Evolutionary conservation across 2,888 invertebrate species (phyloP).

Genomic region (Elegia similella): DNA sequence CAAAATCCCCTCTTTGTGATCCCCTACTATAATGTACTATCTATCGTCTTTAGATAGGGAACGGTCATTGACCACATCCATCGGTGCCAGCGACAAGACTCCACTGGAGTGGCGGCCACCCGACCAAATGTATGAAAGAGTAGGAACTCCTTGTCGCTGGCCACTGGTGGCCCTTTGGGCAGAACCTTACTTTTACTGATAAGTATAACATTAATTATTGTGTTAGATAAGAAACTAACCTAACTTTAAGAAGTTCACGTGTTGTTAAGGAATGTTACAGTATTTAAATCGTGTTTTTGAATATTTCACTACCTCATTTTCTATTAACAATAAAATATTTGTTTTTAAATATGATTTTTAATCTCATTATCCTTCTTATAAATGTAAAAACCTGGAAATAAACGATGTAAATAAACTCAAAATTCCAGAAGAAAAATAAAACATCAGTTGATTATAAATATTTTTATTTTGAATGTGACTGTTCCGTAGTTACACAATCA

Average conservation of each 20-base stretch:
- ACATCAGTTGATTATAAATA: conserved; percentile 73
- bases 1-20: too few species aligned
- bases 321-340: conserved; percentile 13
- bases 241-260: not conserved
- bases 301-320: conserved; percentile 17
- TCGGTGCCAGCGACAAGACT: too few species aligned
- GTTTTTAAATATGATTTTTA: not conserved
- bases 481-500: conserved; percentile 73
- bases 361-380: not conserved
- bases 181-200: not conserved
- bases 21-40: too few species aligned
- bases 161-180: not conserved
- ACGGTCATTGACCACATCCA: too few species aligned
- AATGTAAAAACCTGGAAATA: too few species aligned
- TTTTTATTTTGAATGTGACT: conserved; percentile 78
- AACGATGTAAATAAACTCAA: too few species aligned
- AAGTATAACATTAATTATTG: not conserved
- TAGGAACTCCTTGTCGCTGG: too few species aligned
- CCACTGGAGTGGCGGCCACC: too few species aligned
- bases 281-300: conserved; percentile 7
- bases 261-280: conserved; percentile 8
- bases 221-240: not conserved
- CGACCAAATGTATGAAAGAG: too few species aligned
- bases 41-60: not conserved
- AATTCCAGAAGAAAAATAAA: conserved; percentile 41